These are phyloP conservation scores for Dendronephthya gigantea DNA, from an alignment of 64 coral and sea anemone species.

Conservation along the genomic window DNA sequence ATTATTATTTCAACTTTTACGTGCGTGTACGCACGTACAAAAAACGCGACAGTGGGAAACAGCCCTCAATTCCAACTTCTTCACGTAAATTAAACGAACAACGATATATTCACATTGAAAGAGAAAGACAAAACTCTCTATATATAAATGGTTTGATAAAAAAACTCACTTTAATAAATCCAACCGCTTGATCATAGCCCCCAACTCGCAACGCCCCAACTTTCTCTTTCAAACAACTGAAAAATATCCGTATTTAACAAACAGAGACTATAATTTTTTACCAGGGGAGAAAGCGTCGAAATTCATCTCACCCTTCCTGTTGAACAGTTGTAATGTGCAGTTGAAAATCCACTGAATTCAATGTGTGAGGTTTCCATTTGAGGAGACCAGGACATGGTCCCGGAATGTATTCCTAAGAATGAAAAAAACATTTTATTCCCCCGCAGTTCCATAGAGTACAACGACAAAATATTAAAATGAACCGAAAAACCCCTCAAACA, in stretches of 20 bases:
- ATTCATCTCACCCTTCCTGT: slow-evolving; percentile 52
- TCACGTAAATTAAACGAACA: too few species aligned
- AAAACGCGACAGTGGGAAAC: too few species aligned
- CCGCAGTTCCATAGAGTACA: too few species aligned
- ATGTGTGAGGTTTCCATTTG: slow-evolving; percentile 97
- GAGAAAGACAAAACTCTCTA: too few species aligned
- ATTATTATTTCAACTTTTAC: too few species aligned
- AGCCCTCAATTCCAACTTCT: too few species aligned
- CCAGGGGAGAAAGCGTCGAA: neutral
- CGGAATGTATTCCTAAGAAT: slow-evolving; percentile 50
- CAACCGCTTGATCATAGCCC: slow-evolving; percentile 58
- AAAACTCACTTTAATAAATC: slow-evolving; percentile 65
- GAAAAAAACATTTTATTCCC: too few species aligned
- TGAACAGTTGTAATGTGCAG: slow-evolving; percentile 51
- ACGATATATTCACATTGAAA: too few species aligned
- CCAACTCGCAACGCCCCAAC: slow-evolving; percentile 65
- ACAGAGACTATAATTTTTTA: neutral
- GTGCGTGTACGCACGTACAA: too few species aligned
- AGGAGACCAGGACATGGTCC: slow-evolving; percentile 60
- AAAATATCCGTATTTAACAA: neutral
- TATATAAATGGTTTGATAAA: too few species aligned
- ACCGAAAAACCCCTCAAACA: too few species aligned
- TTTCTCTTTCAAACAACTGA: slow-evolving; percentile 59
- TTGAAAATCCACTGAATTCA: slow-evolving; percentile 93
- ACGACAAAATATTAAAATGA: too few species aligned